Evolutionary conservation across 2,888 invertebrate species (phyloP).

Genomic region (Zelleria hepariella): DNA sequence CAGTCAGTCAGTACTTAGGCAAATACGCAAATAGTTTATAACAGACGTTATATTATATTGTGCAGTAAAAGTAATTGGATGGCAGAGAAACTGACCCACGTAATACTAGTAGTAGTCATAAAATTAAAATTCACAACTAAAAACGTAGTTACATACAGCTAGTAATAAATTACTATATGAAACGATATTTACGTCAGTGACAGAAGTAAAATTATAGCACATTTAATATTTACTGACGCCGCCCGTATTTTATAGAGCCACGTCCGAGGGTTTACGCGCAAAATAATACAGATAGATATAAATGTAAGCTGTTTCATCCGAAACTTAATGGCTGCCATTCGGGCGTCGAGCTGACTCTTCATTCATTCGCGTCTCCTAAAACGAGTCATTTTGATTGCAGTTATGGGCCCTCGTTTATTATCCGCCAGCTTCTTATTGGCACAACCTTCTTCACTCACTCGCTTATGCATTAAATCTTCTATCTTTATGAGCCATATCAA

Average conservation of each 20-base stretch:
- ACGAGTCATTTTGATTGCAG: constrained; percentile 36
- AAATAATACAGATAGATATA: too few relatives aligned
- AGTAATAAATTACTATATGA: constrained; percentile 15
- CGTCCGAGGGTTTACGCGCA: constrained; percentile 52
- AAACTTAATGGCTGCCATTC: constrained; percentile 52
- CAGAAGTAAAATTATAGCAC: constrained; percentile 44
- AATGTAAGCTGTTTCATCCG: constrained; percentile 15
- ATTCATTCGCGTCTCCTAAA: constrained; percentile 30
- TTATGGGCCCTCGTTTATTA: constrained; percentile 37
- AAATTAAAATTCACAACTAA: constrained; percentile 47
- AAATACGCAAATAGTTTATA: background rate
- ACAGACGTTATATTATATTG: background rate
- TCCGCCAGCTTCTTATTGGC: constrained; percentile 23
- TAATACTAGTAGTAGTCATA: constrained; percentile 23
- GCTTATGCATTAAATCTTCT: background rate
- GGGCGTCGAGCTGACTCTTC: constrained; percentile 28
- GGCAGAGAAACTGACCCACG: background rate
- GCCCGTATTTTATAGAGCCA: constrained; percentile 47
- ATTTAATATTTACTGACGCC: constrained; percentile 59
- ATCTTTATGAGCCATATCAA: background rate
- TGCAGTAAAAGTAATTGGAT: background rate
- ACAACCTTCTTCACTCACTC: background rate
- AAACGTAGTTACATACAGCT: constrained; percentile 44
- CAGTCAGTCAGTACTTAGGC: background rate
- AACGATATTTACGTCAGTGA: constrained; percentile 54